Conservation (phyloP, 2,797 vertebrate genomes). For the Synanceia verrucosa region DNA sequence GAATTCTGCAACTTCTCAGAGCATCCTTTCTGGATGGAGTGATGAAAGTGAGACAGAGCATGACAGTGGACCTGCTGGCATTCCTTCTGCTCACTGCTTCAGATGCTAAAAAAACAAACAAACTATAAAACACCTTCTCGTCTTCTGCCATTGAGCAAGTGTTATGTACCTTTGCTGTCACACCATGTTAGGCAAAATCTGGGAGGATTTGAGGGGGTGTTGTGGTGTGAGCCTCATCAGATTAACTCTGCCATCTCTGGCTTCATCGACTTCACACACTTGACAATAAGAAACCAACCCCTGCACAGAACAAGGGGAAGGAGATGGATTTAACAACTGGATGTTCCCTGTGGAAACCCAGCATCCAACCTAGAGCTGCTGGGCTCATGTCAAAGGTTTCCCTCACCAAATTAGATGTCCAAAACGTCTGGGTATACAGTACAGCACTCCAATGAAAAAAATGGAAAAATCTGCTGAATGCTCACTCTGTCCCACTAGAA, state of each 20-base stretch:
- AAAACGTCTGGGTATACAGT: not conserved
- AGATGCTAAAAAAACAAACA: not conserved
- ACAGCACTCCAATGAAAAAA: not conserved
- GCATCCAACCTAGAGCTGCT: not conserved
- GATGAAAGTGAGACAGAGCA: conserved; percentile 8
- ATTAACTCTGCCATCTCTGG: not conserved
- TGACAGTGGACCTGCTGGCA: not conserved
- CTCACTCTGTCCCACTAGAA: not conserved
- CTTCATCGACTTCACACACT: not conserved
- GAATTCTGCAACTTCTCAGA: not conserved
- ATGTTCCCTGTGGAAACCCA: not conserved
- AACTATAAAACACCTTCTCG: not conserved
- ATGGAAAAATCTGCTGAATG: not conserved
- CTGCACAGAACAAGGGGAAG: not conserved
- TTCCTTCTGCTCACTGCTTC: not conserved
- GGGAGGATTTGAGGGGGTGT: not conserved
- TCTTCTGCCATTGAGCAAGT: not conserved
- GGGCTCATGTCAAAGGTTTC: not conserved
- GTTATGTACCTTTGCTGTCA: not conserved
- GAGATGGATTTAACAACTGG: not conserved
- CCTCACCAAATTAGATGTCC: not conserved
- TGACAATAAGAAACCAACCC: not conserved
- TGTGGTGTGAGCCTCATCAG: not conserved
- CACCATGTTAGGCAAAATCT: not conserved
- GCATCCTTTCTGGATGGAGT: not conserved